Percentiles rank a stretch among this genome's conserved stretches.
Evolutionary conservation across 1,140 invertebrate genomes (phyloP).

Genomic region (Pantala flavescens): DNA sequence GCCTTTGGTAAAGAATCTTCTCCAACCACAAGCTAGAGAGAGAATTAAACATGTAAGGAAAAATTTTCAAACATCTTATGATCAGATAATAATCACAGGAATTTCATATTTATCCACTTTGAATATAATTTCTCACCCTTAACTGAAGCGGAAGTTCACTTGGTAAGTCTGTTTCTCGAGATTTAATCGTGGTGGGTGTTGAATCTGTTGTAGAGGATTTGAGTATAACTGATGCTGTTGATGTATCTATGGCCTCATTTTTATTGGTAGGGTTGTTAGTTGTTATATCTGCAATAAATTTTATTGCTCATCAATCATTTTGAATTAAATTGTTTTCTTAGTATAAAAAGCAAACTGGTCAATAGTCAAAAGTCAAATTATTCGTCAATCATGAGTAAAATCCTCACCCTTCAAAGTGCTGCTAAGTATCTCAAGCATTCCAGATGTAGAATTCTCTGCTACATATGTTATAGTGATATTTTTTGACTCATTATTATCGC

Average conservation of each 20-base stretch:
- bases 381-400: too few species aligned
- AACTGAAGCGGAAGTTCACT: constrained; percentile 23
- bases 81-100: not conserved
- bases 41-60: not conserved
- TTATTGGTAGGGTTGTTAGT: not conserved
- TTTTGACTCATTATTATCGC: too few species aligned
- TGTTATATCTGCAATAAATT: not conserved
- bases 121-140: constrained; percentile 17
- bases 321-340: too few species aligned
- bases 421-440: too few species aligned
- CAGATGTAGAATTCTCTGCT: too few species aligned
- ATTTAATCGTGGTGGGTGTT: constrained; percentile 18
- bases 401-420: too few species aligned
- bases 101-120: not conserved
- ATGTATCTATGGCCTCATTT: not conserved
- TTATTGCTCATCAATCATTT: not conserved
- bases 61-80: constrained; percentile 1
- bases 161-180: constrained; percentile 21
- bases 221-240: not conserved
- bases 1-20: constrained; percentile 22
- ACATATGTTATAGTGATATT: too few species aligned
- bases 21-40: constrained; percentile 24
- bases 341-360: too few species aligned
- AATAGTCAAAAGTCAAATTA: too few species aligned
- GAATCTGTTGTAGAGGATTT: constrained; percentile 13